Base-by-base conservation (phyloP, 2,888 invertebrate genomes). In the Tholera decimalis region DNA sequence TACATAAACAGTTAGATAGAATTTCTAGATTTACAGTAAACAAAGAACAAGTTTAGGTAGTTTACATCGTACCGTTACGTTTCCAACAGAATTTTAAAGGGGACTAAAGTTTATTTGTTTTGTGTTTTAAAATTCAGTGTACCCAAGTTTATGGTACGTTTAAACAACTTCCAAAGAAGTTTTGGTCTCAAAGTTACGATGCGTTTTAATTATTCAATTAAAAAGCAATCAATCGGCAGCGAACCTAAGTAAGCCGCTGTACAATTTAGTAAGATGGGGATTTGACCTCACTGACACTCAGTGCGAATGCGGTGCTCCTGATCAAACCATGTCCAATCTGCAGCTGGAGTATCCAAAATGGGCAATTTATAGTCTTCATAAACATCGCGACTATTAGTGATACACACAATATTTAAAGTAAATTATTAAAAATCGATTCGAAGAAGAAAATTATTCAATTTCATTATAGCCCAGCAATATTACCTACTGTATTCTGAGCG, bases 71-170 rank as follows among this genome's bases (percentile, higher is more conserved):
- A 24, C 26, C 8, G 13, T 35, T 68, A 20, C 20, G 3, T 37
- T 47, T 39, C 30, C 15, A 61, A 47, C 9, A 26, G 39, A 47
- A 65, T 61, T 47, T 33, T 39, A 35, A 65, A 44, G 15, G 18
- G 18, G 15, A 20, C 13, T 18, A 20, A 15, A 4, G 7, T 20
- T 35, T n/a, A 20, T 57, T 15, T 11, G 20, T 59, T 11, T 22
- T 46, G 30, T 58, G 28, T 35, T 44, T 59, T 65, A 37, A 59
- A 46, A 47, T 65, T 60, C 46, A 39, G 37, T 26, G 37, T 15
- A 30, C 15, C 46, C 30, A 39, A 26, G n/a, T 44, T 35, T 37
- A 49, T 35, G n/a, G 35, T 47, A 6, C 35, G 35, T 49, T 41
- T 24, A 35, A 37, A 22, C 4, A 24, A 70, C 22, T 43, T 18